Evolutionary conservation across 2,797 vertebrate species (phyloP).

Genomic region (Gallirallus australis): DNA sequence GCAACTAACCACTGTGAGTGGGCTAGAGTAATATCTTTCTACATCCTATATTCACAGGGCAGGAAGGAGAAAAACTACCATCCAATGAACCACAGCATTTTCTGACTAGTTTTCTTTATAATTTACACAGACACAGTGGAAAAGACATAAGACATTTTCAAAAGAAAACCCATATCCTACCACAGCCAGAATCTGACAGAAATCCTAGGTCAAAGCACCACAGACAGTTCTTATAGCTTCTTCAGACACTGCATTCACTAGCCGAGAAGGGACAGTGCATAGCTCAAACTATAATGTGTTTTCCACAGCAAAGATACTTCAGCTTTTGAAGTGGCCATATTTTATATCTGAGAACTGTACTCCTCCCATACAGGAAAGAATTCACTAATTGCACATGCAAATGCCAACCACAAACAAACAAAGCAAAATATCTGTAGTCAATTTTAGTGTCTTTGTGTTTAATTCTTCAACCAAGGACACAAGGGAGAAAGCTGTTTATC

Average conservation of each 20-base stretch:
- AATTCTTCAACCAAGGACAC: background rate
- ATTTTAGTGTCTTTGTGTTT: background rate
- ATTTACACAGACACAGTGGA: background rate
- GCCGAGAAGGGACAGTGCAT: background rate
- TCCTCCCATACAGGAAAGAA: background rate
- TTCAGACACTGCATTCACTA: background rate
- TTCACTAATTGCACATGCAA: background rate
- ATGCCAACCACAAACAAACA: background rate
- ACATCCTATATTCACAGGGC: background rate
- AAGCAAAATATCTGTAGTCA: background rate
- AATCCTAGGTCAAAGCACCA: background rate
- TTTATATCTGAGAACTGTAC: background rate
- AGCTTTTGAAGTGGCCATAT: background rate
- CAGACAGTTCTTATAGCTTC: background rate
- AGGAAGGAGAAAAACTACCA: background rate
- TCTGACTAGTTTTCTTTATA: background rate
- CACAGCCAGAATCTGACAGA: background rate
- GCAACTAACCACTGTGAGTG: background rate
- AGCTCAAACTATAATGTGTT: background rate
- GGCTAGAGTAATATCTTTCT: background rate
- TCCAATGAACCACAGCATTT: background rate
- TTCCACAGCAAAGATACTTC: background rate
- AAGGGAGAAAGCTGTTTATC: background rate
- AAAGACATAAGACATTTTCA: background rate
- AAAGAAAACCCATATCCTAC: background rate